A percentile compares a stretch with the other conserved stretches of the same genome.
These are phyloP conservation scores for Asteroscopus sphinx DNA, from an alignment of 2,888 invertebrate genomes.

Conservation along the genomic window DNA sequence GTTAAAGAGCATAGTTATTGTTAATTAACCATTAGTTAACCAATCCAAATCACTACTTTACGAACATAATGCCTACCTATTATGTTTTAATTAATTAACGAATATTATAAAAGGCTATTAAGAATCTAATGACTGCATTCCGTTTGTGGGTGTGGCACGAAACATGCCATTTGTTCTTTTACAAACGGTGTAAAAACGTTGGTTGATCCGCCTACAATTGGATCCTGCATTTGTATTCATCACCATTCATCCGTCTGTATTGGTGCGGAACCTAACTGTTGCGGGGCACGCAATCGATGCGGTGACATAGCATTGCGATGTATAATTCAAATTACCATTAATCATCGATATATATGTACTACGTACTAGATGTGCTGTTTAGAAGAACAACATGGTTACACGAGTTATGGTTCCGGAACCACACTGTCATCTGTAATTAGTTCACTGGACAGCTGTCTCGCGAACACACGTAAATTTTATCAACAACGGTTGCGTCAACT, in stretches of 20 bases:
- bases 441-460: too few species aligned
- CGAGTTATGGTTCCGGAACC: too few species aligned
- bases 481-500: too few species aligned
- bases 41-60: slow-evolving; percentile 6
- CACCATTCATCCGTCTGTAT: slow-evolving; percentile 56
- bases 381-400: too few species aligned
- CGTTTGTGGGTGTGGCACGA: slow-evolving; percentile 68
- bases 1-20: too few species aligned
- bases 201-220: slow-evolving; percentile 66
- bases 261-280: slow-evolving; percentile 71
- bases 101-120: slow-evolving; percentile 61
- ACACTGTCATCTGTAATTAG: too few species aligned
- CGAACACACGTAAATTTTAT: too few species aligned
- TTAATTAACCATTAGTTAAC: background rate
- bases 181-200: slow-evolving; percentile 73
- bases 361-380: too few species aligned
- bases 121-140: slow-evolving; percentile 68
- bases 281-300: slow-evolving; percentile 70
- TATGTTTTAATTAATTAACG: slow-evolving; percentile 56
- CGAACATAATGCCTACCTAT: slow-evolving; percentile 26
- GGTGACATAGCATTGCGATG: slow-evolving; percentile 48
- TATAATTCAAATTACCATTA: slow-evolving; percentile 45
- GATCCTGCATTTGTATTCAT: slow-evolving; percentile 72
- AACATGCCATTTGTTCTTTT: slow-evolving; percentile 72
- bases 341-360: too few species aligned